Percentiles rank a stretch among this genome's conserved stretches.
Evolutionary conservation across 2,113 vertebrate genomes (phyloP).

Genomic region (Hippocampus barbouri): DNA sequence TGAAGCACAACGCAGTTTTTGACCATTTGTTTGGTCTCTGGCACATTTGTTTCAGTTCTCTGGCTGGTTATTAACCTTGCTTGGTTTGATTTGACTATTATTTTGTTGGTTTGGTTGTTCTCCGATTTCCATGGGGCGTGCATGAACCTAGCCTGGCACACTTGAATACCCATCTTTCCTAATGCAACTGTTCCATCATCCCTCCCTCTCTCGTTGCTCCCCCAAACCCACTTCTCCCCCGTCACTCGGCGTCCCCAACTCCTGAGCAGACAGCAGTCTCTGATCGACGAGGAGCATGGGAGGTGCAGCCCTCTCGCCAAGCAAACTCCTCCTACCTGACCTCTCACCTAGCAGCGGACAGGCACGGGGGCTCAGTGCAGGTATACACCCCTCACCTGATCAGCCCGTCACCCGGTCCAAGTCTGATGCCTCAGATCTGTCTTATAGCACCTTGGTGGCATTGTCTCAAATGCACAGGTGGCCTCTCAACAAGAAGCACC

Average conservation of each 20-base stretch:
- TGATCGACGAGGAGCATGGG: slow-evolving; percentile 97
- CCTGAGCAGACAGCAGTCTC: slow-evolving; percentile 81
- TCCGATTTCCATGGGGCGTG: slow-evolving; percentile 65
- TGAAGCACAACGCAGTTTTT: slow-evolving; percentile 16
- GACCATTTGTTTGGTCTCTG: slow-evolving; percentile 40
- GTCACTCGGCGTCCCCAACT: slow-evolving; percentile 54
- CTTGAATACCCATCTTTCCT: slow-evolving; percentile 52
- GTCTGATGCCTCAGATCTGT: slow-evolving; percentile 56
- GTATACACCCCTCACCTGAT: slow-evolving; percentile 75
- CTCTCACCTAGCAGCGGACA: slow-evolving; percentile 95
- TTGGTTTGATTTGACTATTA: slow-evolving; percentile 61
- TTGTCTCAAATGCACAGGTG: background rate
- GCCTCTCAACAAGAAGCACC: background rate
- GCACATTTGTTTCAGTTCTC: slow-evolving; percentile 57
- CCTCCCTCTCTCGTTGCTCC: slow-evolving; percentile 32
- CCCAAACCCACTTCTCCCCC: slow-evolving; percentile 27
- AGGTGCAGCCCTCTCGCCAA: slow-evolving; percentile 92
- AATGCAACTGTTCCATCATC: slow-evolving; percentile 54
- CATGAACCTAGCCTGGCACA: slow-evolving; percentile 62
- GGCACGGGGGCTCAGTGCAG: slow-evolving; percentile 99
- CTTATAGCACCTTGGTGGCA: slow-evolving; percentile 24
- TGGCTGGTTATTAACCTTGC: slow-evolving; percentile 69
- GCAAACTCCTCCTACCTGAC: slow-evolving; percentile 95
- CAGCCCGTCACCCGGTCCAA: slow-evolving; percentile 28
- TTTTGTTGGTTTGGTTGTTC: slow-evolving; percentile 51